These are phyloP conservation scores for Phoeniculus purpureus DNA, from an alignment of 2,797 vertebrate genomes.

Conservation along the genomic window DNA sequence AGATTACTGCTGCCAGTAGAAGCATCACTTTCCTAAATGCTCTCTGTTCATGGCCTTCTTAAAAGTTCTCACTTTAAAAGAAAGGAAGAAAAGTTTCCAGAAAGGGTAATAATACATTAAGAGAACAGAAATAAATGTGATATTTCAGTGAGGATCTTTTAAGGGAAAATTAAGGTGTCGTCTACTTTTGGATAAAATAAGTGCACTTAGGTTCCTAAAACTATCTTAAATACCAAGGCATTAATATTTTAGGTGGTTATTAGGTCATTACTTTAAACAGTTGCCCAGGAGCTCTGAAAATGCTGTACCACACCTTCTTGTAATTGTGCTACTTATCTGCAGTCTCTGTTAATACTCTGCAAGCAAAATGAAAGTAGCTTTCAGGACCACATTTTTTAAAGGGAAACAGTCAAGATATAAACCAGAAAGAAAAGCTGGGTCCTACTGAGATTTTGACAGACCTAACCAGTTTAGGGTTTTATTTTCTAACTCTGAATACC, in stretches of 20 bases:
- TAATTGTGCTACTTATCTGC: background rate
- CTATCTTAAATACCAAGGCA: background rate
- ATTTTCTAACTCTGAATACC: background rate
- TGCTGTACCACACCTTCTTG: slow-evolving; percentile 19
- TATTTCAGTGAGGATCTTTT: background rate
- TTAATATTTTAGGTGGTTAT: background rate
- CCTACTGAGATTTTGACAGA: background rate
- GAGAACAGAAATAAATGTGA: background rate
- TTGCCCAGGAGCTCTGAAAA: background rate
- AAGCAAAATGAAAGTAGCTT: background rate
- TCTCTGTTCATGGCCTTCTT: background rate
- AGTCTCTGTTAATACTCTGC: background rate
- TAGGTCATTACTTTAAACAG: background rate
- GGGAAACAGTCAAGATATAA: background rate
- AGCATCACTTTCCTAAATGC: background rate
- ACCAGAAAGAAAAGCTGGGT: background rate
- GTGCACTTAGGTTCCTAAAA: background rate
- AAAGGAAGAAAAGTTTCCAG: background rate
- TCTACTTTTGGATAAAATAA: background rate
- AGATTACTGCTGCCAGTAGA: slow-evolving; percentile 3
- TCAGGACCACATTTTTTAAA: background rate
- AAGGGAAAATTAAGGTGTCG: background rate
- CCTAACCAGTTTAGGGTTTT: background rate
- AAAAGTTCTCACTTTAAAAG: background rate
- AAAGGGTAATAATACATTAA: background rate